These are phyloP conservation scores for Pollachius pollachius DNA, from an alignment of 2,113 vertebrate species.

Conservation along the genomic window DNA sequence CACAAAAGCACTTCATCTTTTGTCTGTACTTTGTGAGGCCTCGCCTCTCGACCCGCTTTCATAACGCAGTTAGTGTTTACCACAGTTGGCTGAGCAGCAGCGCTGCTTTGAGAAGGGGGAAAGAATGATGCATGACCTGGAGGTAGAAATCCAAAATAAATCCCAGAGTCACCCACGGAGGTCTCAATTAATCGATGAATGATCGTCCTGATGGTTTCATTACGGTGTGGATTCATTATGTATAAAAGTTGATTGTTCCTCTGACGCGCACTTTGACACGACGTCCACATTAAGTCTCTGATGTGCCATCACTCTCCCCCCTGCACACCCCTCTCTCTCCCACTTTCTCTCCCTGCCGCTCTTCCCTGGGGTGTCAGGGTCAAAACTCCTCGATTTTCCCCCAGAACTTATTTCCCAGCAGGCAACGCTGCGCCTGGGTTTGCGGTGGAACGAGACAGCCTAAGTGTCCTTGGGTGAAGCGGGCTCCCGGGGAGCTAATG, in stretches of 20 bases:
- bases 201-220: no score
- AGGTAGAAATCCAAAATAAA: slow-evolving; percentile 48
- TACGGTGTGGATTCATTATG: no score
- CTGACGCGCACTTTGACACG: no score
- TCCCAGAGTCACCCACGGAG: slow-evolving; percentile 17
- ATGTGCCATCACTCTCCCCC: background rate
- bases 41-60: slow-evolving; percentile 54
- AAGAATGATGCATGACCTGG: slow-evolving; percentile 34
- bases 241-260: no score
- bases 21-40: slow-evolving; percentile 54
- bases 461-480: slow-evolving; percentile 77
- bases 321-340: slow-evolving; percentile 8
- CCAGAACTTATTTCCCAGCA: slow-evolving; percentile 34
- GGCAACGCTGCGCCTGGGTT: slow-evolving; percentile 44
- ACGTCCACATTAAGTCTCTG: no score
- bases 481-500: slow-evolving; percentile 72
- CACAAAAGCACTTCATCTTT: slow-evolving; percentile 54
- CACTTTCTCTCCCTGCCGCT: slow-evolving; percentile 17
- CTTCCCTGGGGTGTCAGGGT: slow-evolving; percentile 25
- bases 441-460: slow-evolving; percentile 55
- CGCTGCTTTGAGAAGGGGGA: slow-evolving; percentile 54
- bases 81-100: slow-evolving; percentile 67
- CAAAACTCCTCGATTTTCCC: slow-evolving; percentile 21
- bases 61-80: slow-evolving; percentile 64
- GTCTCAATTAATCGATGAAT: no score